These are phyloP conservation scores for Pseudocheirus occidentalis DNA, from an alignment of 2,797 vertebrate species.

Conservation along the genomic window DNA sequence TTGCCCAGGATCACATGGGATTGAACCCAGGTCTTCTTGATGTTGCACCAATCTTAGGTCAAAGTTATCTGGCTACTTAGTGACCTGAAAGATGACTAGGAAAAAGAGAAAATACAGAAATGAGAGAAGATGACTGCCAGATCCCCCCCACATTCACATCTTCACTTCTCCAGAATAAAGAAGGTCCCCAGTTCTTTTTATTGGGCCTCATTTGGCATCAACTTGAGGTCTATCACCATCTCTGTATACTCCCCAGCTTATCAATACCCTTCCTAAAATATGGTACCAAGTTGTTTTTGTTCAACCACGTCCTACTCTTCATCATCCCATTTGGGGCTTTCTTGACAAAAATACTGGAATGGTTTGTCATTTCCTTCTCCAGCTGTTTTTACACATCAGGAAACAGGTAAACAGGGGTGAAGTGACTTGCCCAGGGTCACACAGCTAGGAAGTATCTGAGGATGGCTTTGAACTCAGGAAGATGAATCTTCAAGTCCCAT, in stretches of 20 bases:
- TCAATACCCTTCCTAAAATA: neutral
- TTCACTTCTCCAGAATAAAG: neutral
- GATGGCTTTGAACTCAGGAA: neutral
- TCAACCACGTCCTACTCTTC: neutral
- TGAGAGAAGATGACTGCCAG: neutral
- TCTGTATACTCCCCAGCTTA: neutral
- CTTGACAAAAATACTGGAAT: neutral
- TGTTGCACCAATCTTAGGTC: neutral
- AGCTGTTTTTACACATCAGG: neutral
- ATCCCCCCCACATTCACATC: too few species aligned
- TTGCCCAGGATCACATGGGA: neutral
- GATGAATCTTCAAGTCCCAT: neutral
- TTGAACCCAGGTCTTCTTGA: neutral
- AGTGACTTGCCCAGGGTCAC: neutral
- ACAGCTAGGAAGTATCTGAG: neutral
- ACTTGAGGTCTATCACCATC: neutral
- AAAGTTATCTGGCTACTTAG: neutral
- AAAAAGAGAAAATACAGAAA: neutral
- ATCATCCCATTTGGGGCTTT: neutral
- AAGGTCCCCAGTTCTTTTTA: neutral
- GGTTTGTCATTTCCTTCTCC: neutral
- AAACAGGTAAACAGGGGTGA: neutral
- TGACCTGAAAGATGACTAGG: neutral
- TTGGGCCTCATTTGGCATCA: neutral
- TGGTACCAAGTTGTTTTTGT: neutral